Evolutionary conservation across 2,888 invertebrate genomes (phyloP), one percentile per base, ranked within the genome.

Genomic region (Vandiemenella viatica): DNA sequence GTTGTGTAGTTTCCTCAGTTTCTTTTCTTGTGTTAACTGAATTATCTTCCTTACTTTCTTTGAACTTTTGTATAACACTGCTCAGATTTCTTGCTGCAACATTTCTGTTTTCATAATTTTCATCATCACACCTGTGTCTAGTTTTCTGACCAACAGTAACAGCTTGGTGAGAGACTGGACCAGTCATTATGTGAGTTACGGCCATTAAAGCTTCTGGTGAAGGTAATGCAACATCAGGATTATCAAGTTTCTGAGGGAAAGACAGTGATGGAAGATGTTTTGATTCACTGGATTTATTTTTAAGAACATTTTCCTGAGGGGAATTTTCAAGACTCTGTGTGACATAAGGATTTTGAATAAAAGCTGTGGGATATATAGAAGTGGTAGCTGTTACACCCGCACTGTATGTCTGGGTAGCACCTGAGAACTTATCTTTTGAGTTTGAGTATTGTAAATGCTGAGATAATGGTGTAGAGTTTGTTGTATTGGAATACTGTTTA

Each of bases 121-220:
- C 54, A 37, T 55, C 54, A 23, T 54, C 54, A 22, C 37, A 67
- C 65, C 44, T 63, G 40, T 52, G 55, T 15, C 49, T 48, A 23
- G 52, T 51, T 38, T 46, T 51, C 17, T 57, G 46, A 37, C 53
- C 55, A 19, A 55, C 70, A 16, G 79, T 76, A 15, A 81, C 78
- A 26, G 84, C 85, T 55, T 79, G 76, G 60, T 84, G 84, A 50
- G 77, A 73, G 51, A 80, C 76, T 0, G 84, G 83, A 1, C 79
- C 83, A 45, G 75, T 71, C 83, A 84, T 84, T n/a, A 84, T 83
- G 59, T 76, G 78, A 44, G 72, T 72, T 52, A 80, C 77, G 52
- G 81, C 77, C 7, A 59, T 57, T 50, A 71, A 71, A 60, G 80
- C 78, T 61, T 77, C 77, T 15, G 72, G 72, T 32, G 74, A 63